A percentile compares a stretch with the other conserved stretches of the same genome.
These are phyloP conservation scores for Itoplectis maculator DNA, from an alignment of 2,888 invertebrate species.

Conservation along the genomic window DNA sequence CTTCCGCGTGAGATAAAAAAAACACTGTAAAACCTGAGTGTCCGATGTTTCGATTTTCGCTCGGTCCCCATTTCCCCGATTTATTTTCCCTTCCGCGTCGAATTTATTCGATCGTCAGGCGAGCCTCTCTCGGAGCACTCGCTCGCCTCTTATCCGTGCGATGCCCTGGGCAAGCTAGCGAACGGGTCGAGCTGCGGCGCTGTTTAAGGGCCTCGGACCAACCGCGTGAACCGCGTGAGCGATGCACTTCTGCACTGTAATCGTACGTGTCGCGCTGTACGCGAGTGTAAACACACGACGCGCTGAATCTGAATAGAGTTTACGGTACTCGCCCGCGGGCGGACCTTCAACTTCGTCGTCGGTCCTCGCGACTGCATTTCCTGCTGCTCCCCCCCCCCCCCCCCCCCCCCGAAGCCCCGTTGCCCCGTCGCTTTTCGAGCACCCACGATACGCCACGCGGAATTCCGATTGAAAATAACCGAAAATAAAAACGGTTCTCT, in stretches of 20 bases:
- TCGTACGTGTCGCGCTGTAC: constrained; percentile 4
- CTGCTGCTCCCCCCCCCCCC: no score
- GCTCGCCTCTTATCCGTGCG: constrained; percentile 43
- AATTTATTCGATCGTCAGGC: constrained; percentile 37
- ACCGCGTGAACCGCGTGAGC: constrained; percentile 8
- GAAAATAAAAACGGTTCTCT: constrained; percentile 58
- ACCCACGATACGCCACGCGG: constrained; percentile 40
- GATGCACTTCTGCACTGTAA: constrained; percentile 26
- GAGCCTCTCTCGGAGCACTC: background rate
- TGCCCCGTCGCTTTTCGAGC: constrained; percentile 28
- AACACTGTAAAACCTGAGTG: constrained; percentile 38
- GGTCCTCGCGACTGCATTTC: constrained; percentile 48
- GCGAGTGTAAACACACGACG: constrained; percentile 20
- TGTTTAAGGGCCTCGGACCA: background rate
- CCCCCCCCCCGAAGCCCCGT: constrained; percentile 26
- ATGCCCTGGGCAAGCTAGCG: constrained; percentile 57
- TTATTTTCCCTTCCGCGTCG: constrained; percentile 37
- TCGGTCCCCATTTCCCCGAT: constrained; percentile 50
- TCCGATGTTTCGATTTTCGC: constrained; percentile 38
- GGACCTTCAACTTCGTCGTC: constrained; percentile 18
- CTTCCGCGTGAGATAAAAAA: background rate
- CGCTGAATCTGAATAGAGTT: constrained; percentile 62
- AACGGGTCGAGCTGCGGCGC: constrained; percentile 34
- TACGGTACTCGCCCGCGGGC: constrained; percentile 65
- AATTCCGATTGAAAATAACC: constrained; percentile 54